A percentile compares a stretch with the other conserved stretches of the same genome.
phyloP scores from a whole-genome alignment of 2,888 invertebrate genomes.

The Cephus sareptanus region DNA sequence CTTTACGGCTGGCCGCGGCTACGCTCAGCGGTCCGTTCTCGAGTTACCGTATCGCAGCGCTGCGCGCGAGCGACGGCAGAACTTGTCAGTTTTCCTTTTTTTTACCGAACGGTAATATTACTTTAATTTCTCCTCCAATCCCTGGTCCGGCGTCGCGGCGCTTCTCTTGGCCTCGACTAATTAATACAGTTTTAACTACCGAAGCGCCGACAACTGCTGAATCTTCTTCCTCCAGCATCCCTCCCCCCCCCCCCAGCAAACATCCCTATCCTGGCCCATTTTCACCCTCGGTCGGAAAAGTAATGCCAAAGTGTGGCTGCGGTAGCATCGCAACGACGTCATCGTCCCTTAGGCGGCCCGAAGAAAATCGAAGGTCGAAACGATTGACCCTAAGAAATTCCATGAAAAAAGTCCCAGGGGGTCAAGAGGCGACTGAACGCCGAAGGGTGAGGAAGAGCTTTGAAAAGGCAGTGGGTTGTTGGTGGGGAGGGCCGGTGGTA shows the following conservation, averaged over 20 bases:
- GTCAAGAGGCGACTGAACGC: background rate
- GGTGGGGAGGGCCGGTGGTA: background rate
- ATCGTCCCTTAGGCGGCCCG: background rate
- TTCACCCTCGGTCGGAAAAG: background rate
- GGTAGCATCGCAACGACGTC: background rate
- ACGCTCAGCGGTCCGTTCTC: slow-evolving; percentile 14
- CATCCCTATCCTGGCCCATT: background rate
- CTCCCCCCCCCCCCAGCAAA: background rate
- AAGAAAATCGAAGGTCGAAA: background rate
- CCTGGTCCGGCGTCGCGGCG: background rate
- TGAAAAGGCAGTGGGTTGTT: background rate
- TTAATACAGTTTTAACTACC: slow-evolving; percentile 32
- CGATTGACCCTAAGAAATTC: background rate
- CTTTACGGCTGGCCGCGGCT: slow-evolving; percentile 35
- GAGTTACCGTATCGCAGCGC: slow-evolving; percentile 4
- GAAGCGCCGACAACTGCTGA: background rate
- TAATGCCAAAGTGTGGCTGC: background rate
- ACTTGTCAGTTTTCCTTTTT: slow-evolving; percentile 1
- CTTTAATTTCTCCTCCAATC: slow-evolving; percentile 33
- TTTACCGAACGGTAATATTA: slow-evolving; percentile 20
- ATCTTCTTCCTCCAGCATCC: slow-evolving; percentile 5
- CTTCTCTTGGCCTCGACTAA: slow-evolving; percentile 24
- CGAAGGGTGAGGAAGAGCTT: slow-evolving; percentile 14
- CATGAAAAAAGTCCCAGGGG: background rate
- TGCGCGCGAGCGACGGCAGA: background rate